Conservation (phyloP, 2,888 invertebrate genomes). For the Nasonia oneida region DNA sequence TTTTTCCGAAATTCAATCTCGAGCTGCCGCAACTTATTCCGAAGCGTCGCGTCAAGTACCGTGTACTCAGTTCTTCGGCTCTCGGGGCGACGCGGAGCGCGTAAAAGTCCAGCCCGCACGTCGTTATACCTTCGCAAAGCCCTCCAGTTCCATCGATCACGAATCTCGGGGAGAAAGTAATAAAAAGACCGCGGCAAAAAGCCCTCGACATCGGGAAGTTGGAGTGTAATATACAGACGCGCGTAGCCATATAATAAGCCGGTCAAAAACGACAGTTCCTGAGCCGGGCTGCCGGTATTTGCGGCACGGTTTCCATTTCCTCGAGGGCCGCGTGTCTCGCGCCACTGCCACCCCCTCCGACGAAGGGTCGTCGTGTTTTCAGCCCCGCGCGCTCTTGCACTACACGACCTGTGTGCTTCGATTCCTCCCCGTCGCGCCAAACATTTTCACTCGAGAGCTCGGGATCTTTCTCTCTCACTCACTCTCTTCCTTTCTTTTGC, state of each 20-base stretch:
- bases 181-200: neutral
- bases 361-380: slow-evolving; percentile 2
- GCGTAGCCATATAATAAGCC: slow-evolving; percentile 42
- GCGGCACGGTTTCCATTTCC: slow-evolving; percentile 68
- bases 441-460: slow-evolving; percentile 8
- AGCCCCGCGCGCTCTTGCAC: neutral
- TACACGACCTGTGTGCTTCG: slow-evolving; percentile 10
- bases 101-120: too few species aligned
- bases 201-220: neutral
- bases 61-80: too few species aligned
- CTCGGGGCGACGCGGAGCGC: too few species aligned
- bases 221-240: neutral
- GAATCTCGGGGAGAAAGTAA: neutral
- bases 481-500: neutral
- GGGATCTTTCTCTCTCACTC: neutral
- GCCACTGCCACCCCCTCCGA: slow-evolving; percentile 7
- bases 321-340: slow-evolving; percentile 21
- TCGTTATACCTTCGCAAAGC: neutral
- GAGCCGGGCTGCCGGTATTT: slow-evolving; percentile 60
- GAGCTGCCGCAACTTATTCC: too few species aligned
- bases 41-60: too few species aligned
- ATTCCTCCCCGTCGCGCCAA: slow-evolving; percentile 15
- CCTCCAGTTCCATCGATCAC: neutral
- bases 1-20: too few species aligned
- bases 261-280: slow-evolving; percentile 46